Evolutionary conservation across 1,140 invertebrate species (phyloP), one percentile per base, ranked within the genome.

Genomic region (Drosophila asahinai): DNA sequence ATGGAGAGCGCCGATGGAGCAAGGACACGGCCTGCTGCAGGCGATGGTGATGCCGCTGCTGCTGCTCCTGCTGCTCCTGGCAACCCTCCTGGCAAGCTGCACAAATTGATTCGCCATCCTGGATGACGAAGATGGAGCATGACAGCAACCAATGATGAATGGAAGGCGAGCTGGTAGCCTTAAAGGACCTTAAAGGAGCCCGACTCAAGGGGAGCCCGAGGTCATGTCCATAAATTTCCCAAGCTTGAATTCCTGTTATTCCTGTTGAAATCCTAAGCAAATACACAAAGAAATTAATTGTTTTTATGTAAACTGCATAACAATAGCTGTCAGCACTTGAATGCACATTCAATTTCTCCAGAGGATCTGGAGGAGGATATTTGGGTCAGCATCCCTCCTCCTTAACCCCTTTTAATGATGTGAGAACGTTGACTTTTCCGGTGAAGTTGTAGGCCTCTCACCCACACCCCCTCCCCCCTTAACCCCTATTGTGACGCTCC

Each of bases 121-220:
- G 38, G 19, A 22, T 36, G 54, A 81, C 64, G 77, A 80, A 76
- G 81, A 83, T 61, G 76, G 61, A 83, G 81, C 76, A 72, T 80
- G 81, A 83, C 81, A 83, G 76, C 68, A 42, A 61, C 66, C 74
- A 78, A 83, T 83, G 80, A 78, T 83, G 80, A 51, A 83, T 82
- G 61, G 9, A 15, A 17, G 6, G 33, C 22, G 17, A 47, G 33
- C 14, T 40, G 4, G 19, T 4, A 6, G 40, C 19, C 36, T 19
- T 57, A 6, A 55, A 40, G 52, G 0, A 15, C 2, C 4, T 52
- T 11, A 0, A 6, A 54, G 8, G 8, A 33, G 30, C 8, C 8
- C 8, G 8, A 17, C 22, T 27, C 27, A 30, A 49, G 58, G 17
- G 57, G n/a, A 67, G 63, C 52, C 47, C 59, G 51, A 38, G 43